Evolutionary conservation across 2,113 vertebrate species (phyloP).

Genomic region (Salvelinus alpinus): DNA sequence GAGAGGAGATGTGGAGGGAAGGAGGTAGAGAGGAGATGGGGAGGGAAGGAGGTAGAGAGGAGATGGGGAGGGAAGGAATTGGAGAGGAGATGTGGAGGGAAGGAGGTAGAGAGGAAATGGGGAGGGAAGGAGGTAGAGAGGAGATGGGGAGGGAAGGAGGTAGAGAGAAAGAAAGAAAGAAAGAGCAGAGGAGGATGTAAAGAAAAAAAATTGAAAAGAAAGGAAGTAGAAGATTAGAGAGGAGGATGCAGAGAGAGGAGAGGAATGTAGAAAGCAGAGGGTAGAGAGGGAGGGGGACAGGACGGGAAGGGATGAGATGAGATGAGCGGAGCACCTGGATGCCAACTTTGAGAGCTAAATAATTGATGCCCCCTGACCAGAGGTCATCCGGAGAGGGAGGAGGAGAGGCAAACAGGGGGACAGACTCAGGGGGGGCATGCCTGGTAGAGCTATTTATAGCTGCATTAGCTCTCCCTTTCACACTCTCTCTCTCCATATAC

Average conservation of each 20-base stretch:
- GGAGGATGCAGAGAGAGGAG: neutral
- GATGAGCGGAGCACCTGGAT: slow-evolving; percentile 20
- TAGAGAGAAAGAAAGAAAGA: neutral
- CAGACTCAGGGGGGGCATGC: slow-evolving; percentile 37
- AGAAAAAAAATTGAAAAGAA: neutral
- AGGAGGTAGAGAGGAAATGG: neutral
- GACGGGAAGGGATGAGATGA: neutral
- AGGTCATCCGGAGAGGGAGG: slow-evolving; percentile 35
- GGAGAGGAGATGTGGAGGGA: too few relatives aligned
- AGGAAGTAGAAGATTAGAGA: neutral
- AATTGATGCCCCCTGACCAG: slow-evolving; percentile 38
- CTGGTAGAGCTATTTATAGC: slow-evolving; percentile 52
- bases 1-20: neutral
- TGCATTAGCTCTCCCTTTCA: slow-evolving; percentile 34
- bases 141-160: too few relatives aligned
- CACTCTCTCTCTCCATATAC: slow-evolving; percentile 1
- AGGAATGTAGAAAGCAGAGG: neutral
- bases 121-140: neutral
- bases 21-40: too few relatives aligned
- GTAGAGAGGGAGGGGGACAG: neutral
- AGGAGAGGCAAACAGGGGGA: slow-evolving; percentile 25
- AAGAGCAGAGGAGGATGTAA: slow-evolving; percentile 15
- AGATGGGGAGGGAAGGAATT: too few relatives aligned
- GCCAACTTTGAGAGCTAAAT: slow-evolving; percentile 19
- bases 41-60: neutral